A percentile compares a stretch with the other conserved stretches of the same genome.
Conservation (phyloP, 2,888 invertebrate species). For the Eupsilia transversa region DNA sequence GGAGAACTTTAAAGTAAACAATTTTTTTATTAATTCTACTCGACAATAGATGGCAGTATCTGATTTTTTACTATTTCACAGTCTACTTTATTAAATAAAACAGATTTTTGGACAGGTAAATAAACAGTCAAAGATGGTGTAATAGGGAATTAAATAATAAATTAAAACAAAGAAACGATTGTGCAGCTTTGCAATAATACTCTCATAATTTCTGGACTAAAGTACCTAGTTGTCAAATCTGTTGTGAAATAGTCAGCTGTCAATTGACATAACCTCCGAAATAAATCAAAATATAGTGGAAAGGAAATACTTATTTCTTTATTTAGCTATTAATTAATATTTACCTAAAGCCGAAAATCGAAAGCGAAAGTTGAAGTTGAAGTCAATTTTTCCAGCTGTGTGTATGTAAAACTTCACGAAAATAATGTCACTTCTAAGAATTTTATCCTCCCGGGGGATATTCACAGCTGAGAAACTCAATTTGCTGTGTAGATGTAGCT, state of each 20-base stretch:
- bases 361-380: too few relatives aligned
- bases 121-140: not conserved
- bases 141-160: too few relatives aligned
- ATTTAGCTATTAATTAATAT: too few relatives aligned
- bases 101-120: not conserved
- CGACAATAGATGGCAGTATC: conserved; percentile 32
- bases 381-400: not conserved
- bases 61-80: not conserved
- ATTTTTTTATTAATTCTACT: conserved; percentile 20
- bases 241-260: conserved; percentile 27
- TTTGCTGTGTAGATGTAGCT: conserved; percentile 73
- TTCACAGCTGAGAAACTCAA: conserved; percentile 70
- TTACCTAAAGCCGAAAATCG: not conserved
- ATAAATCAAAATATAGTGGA: too few relatives aligned
- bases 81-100: not conserved
- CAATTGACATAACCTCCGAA: conserved; percentile 28
- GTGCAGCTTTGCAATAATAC: not conserved
- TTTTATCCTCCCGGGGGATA: conserved; percentile 71
- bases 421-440: conserved; percentile 73
- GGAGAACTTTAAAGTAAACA: not conserved
- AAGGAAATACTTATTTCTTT: too few relatives aligned
- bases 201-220: not conserved
- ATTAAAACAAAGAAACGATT: not conserved
- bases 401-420: not conserved
- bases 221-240: not conserved